These are phyloP conservation scores for Gallinago stenura DNA, from an alignment of 2,797 vertebrate genomes.

Conservation along the genomic window DNA sequence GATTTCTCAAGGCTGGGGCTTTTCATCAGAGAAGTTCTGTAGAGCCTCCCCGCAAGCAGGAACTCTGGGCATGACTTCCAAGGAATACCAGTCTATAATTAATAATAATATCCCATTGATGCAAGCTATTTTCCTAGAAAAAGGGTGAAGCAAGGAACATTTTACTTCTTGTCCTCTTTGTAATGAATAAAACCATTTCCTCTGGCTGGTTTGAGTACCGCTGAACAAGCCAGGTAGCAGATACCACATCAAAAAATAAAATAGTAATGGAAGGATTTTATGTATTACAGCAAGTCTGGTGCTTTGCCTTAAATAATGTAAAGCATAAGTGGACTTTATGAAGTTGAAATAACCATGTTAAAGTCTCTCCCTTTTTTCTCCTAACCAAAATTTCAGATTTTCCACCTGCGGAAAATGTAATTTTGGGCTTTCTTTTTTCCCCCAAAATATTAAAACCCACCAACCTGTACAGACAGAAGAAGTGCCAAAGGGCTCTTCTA, in stretches of 20 bases:
- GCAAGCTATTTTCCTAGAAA: background rate
- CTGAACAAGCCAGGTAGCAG: background rate
- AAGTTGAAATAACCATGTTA: background rate
- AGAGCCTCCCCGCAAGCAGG: background rate
- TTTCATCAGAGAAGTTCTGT: background rate
- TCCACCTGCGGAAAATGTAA: background rate
- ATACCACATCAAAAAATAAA: constrained; percentile 17
- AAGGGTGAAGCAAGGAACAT: background rate
- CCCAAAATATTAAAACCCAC: background rate
- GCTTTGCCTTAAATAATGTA: background rate
- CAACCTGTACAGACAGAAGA: background rate
- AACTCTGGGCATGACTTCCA: constrained; percentile 7
- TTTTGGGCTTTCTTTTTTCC: background rate
- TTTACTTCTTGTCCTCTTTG: background rate
- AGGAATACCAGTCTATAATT: background rate
- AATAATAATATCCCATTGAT: background rate
- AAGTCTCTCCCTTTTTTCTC: background rate
- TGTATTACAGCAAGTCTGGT: background rate
- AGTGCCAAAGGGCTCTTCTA: background rate
- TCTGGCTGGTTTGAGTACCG: background rate
- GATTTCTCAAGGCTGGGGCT: background rate
- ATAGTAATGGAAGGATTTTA: background rate
- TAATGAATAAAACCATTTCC: background rate
- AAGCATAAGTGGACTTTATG: background rate
- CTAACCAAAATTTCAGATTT: background rate